Evolutionary conservation across 1,140 invertebrate species (phyloP), one percentile per base, ranked within the genome.

Genomic region (Hormaphis cornu): DNA sequence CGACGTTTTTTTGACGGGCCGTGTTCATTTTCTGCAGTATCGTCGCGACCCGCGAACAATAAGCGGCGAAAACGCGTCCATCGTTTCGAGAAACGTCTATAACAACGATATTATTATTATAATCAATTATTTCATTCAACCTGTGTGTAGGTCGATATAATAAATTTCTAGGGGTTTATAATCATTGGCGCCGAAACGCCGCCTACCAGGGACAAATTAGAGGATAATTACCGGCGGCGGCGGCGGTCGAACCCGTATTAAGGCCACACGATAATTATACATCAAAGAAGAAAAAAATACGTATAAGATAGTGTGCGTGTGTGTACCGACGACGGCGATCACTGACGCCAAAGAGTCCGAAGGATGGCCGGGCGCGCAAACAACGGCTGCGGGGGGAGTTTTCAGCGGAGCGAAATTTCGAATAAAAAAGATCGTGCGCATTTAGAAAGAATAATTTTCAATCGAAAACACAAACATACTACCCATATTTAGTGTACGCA

Each of bases 191-290:
- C 61, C 61, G 35, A 66, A 66, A 22, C 44, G 22, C 44, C 61
- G 44, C 44, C 61, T 28, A 50, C 61, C 18, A 66, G 44, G 61
- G 61, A 66, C 61, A 66, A 66, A 66, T 66, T 66, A 66, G 61
- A 66, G 61, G 44, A 66, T 66, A 66, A 66, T 66, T 66, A 50
- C 18, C 12, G 46, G n/a, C 22, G 44, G 59, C 37, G 40, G 40
- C 56, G 37, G 14, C 59, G 61, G 44, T 26, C 12, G 18, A 6
- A 22, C 18, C 46, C 3, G 16, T 22, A 22, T 4, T 50, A 14
- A 7, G n/a, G 7, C 46, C 14, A 35, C 33, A 50, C 20, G 28
- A 33, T 66, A 66, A 66, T 66, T 50, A 66, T 46, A 63, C 28
- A 24, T 66, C 14, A 20, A 12, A 16, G 20, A 20, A 18, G 16